Evolutionary conservation across 2,888 invertebrate genomes (phyloP).

Genomic region (Carterocephalus palaemon): DNA sequence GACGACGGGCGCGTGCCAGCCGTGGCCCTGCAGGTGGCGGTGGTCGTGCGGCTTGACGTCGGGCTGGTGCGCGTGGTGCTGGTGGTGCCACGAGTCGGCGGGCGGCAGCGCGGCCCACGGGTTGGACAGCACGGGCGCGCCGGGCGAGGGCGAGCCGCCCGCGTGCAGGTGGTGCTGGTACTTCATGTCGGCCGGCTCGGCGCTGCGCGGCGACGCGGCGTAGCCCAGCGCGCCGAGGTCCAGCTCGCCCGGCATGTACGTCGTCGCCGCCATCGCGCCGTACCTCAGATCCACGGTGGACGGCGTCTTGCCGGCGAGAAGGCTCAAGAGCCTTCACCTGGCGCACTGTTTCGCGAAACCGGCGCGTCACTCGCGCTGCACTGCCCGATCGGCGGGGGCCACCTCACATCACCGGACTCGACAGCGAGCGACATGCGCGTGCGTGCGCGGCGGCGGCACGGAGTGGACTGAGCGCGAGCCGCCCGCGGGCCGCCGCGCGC

Average conservation of each 20-base stretch:
- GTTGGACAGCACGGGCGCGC: constrained; percentile 80
- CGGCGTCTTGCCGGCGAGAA: constrained; percentile 82
- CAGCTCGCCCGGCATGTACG: constrained; percentile 94
- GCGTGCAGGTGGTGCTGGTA: constrained; percentile 94
- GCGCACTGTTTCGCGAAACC: constrained; percentile 68
- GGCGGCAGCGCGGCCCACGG: constrained; percentile 91
- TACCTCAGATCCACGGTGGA: constrained; percentile 80
- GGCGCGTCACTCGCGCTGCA: constrained; percentile 71
- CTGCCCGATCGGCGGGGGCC: constrained; percentile 75
- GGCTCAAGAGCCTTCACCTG: constrained; percentile 76
- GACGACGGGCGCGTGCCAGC: constrained; percentile 94
- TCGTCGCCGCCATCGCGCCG: constrained; percentile 96
- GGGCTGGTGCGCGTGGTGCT: constrained; percentile 83
- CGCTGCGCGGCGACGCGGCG: constrained; percentile 91
- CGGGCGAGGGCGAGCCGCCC: constrained; percentile 80
- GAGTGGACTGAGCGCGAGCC: constrained; percentile 65
- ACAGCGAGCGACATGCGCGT: constrained; percentile 80
- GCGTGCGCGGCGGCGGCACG: constrained; percentile 78
- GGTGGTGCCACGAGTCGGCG: constrained; percentile 90
- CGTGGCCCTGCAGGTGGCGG: constrained; percentile 82
- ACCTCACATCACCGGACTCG: constrained; percentile 72
- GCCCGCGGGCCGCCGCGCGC: constrained; percentile 62
- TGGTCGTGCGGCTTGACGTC: constrained; percentile 85
- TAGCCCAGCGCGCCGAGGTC: constrained; percentile 90
- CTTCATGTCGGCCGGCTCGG: constrained; percentile 96